Conservation (phyloP, 2,888 invertebrate species). For the Rhamnusium bicolor region DNA sequence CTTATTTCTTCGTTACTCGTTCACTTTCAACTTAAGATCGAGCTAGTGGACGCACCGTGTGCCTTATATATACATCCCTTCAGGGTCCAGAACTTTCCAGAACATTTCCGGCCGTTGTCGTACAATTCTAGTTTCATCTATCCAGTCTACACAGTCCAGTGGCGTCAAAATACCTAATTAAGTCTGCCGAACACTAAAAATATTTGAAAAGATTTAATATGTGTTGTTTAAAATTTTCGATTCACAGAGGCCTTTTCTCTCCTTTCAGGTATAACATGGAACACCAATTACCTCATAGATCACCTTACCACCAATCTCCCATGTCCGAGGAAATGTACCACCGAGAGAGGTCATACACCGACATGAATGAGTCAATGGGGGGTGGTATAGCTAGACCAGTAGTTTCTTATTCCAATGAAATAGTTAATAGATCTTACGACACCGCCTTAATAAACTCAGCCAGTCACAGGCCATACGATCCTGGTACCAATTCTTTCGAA, state of each 20-base stretch:
- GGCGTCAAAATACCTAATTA: too few species aligned
- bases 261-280: slow-evolving; percentile 73
- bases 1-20: too few species aligned
- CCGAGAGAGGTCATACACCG: slow-evolving; percentile 74
- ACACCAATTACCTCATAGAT: slow-evolving; percentile 71
- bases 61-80: too few species aligned
- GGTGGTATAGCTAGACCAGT: slow-evolving; percentile 73
- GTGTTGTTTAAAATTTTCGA: too few species aligned
- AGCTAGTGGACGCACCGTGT: too few species aligned
- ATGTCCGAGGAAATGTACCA: slow-evolving; percentile 73
- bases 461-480: slow-evolving; percentile 76
- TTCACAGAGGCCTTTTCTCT: neutral
- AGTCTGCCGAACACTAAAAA: too few species aligned
- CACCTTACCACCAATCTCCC: slow-evolving; percentile 79
- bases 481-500: slow-evolving; percentile 64
- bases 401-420: slow-evolving; percentile 75
- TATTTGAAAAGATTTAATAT: too few species aligned
- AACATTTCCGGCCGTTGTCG: too few species aligned
- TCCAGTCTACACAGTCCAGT: too few species aligned
- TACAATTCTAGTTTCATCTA: too few species aligned
- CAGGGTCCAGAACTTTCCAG: too few species aligned
- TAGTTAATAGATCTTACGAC: slow-evolving; percentile 72
- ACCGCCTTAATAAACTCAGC: slow-evolving; percentile 71
- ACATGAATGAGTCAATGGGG: slow-evolving; percentile 77
- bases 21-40: too few species aligned